Percentiles rank a stretch among this genome's conserved stretches.
Evolutionary conservation across 2,113 vertebrate genomes (phyloP).

Genomic region (Origma solitaria): DNA sequence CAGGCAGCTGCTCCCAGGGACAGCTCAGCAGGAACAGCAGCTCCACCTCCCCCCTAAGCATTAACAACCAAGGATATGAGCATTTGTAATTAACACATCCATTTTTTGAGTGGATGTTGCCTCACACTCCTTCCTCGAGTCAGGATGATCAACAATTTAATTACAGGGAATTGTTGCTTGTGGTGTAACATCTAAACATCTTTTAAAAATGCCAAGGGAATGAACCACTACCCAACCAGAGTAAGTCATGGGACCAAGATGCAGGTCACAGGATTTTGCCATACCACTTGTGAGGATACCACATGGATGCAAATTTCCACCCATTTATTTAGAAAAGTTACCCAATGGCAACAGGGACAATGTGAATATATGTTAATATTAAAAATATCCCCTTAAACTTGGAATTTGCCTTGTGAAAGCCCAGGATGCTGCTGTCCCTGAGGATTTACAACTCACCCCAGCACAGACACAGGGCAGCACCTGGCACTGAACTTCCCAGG

Average conservation of each 20-base stretch:
- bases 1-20: background rate
- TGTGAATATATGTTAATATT: background rate
- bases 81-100: background rate
- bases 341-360: background rate
- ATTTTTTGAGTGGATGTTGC: background rate
- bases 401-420: background rate
- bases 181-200: background rate
- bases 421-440: background rate
- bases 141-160: background rate
- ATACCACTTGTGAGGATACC: background rate
- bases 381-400: background rate
- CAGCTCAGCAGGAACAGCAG: background rate
- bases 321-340: background rate
- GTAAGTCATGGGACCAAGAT: fast-evolving
- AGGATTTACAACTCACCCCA: background rate
- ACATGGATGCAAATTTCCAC: background rate
- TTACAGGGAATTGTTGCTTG: background rate
- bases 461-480: background rate
- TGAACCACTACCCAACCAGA: background rate
- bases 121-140: background rate
- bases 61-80: background rate
- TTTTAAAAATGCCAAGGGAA: background rate
- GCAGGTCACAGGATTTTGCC: background rate
- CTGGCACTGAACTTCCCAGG: background rate
- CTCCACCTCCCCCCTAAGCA: background rate